These are phyloP conservation scores for Parelbella ahira DNA, from an alignment of 2,888 invertebrate genomes.

Conservation along the genomic window DNA sequence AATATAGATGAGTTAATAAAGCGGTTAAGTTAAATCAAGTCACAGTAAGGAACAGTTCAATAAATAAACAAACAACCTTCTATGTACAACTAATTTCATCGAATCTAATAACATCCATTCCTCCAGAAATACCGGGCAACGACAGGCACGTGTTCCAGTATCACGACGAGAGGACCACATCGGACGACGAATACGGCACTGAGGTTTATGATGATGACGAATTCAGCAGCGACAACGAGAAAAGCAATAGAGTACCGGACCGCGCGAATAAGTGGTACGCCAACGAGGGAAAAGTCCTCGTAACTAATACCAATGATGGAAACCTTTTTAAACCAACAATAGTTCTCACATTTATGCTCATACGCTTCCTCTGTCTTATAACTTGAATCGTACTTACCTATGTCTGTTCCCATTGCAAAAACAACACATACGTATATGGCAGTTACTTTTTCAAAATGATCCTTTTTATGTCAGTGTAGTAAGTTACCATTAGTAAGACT, in stretches of 20 bases:
- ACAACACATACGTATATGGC: too few relatives aligned
- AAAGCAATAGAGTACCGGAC: conserved; percentile 71
- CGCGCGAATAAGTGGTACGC: conserved; percentile 77
- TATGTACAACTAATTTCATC: too few relatives aligned
- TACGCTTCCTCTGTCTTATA: too few relatives aligned
- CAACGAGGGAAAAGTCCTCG: conserved; percentile 60
- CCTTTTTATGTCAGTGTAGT: too few relatives aligned
- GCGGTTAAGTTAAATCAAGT: too few relatives aligned
- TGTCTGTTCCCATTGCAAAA: too few relatives aligned
- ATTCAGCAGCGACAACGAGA: conserved; percentile 51
- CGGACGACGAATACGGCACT: conserved; percentile 68
- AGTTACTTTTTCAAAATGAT: too few relatives aligned
- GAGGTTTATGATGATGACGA: conserved; percentile 64
- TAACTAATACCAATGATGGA: conserved; percentile 45
- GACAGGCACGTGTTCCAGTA: conserved; percentile 69
- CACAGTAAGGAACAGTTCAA: too few relatives aligned
- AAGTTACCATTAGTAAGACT: too few relatives aligned
- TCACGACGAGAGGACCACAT: conserved; percentile 58
- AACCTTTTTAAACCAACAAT: conserved; percentile 32
- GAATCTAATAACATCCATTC: not conserved
- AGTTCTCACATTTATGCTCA: conserved; percentile 38
- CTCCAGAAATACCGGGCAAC: conserved; percentile 73
- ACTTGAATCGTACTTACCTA: too few relatives aligned
- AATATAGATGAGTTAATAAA: too few relatives aligned
- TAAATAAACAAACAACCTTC: too few relatives aligned